Conservation (phyloP, 30 jellyfish, hydroid and myxozoan species). For the Turritopsis rubra region DNA sequence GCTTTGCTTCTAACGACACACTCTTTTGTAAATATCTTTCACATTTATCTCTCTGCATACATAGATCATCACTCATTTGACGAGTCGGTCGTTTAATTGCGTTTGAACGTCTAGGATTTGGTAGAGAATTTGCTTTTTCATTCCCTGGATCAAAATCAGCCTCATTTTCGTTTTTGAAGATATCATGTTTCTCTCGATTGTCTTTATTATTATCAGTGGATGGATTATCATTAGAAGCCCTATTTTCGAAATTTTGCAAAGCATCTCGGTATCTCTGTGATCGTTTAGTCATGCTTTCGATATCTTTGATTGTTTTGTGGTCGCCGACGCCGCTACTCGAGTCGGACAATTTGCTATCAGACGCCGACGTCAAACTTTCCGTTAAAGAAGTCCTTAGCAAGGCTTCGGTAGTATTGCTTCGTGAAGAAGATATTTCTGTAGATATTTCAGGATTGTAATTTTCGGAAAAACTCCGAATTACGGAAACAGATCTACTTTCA, state of each 20-base stretch:
- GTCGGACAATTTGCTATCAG: background rate
- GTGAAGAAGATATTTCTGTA: slow-evolving; percentile 7
- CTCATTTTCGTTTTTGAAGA: background rate
- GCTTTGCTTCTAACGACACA: background rate
- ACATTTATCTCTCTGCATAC: background rate
- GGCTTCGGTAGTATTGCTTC: background rate
- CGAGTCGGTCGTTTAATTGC: slow-evolving; percentile 19
- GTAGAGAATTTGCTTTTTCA: background rate
- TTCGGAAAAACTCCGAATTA: slow-evolving; percentile 2
- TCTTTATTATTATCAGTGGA: background rate
- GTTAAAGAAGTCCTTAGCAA: background rate
- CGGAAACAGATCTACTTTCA: background rate
- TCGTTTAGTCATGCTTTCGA: background rate
- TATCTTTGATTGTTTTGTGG: background rate
- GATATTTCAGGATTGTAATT: background rate
- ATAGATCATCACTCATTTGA: background rate
- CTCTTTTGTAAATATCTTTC: background rate
- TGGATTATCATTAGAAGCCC: slow-evolving; percentile 1
- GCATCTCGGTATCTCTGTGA: slow-evolving; percentile 7
- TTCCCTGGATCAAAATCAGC: background rate
- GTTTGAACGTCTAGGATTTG: slow-evolving; percentile 4
- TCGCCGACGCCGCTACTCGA: background rate
- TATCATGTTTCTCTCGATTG: background rate
- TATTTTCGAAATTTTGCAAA: background rate
- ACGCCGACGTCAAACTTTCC: slow-evolving; percentile 11